Evolutionary conservation across 2,888 invertebrate genomes (phyloP).

Genomic region (Chesias legatella): DNA sequence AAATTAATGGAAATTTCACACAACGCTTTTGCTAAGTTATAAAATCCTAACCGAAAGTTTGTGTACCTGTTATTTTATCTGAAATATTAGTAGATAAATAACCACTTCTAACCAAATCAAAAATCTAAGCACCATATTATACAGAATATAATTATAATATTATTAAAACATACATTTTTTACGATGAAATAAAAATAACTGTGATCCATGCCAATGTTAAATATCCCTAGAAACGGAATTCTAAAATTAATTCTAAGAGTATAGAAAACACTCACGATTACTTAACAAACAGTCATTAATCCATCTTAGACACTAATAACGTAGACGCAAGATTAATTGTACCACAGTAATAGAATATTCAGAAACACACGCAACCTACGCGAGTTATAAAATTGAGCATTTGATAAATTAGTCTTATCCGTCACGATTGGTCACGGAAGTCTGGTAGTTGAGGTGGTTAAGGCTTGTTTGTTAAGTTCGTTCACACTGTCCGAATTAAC

Average conservation of each 20-base stretch:
- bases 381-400: slow-evolving; percentile 74
- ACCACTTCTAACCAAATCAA: too few species aligned
- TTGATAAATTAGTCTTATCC: slow-evolving; percentile 76
- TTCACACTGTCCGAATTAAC: slow-evolving; percentile 37
- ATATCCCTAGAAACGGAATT: background rate
- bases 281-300: slow-evolving; percentile 74
- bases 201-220: too few species aligned
- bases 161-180: too few species aligned
- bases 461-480: slow-evolving; percentile 28
- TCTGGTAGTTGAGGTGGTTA: slow-evolving; percentile 36
- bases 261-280: slow-evolving; percentile 51
- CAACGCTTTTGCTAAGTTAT: too few species aligned
- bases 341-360: slow-evolving; percentile 73
- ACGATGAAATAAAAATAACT: too few species aligned
- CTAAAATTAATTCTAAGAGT: slow-evolving; percentile 19
- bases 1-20: too few species aligned
- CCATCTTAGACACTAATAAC: slow-evolving; percentile 70
- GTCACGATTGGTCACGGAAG: slow-evolving; percentile 78
- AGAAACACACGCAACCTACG: slow-evolving; percentile 74
- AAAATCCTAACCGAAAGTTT: too few species aligned
- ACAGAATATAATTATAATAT: too few species aligned
- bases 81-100: too few species aligned
- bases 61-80: too few species aligned
- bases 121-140: too few species aligned
- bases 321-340: slow-evolving; percentile 66